Conservation (phyloP, 2,888 invertebrate genomes). For the Sussaba pulchella region DNA sequence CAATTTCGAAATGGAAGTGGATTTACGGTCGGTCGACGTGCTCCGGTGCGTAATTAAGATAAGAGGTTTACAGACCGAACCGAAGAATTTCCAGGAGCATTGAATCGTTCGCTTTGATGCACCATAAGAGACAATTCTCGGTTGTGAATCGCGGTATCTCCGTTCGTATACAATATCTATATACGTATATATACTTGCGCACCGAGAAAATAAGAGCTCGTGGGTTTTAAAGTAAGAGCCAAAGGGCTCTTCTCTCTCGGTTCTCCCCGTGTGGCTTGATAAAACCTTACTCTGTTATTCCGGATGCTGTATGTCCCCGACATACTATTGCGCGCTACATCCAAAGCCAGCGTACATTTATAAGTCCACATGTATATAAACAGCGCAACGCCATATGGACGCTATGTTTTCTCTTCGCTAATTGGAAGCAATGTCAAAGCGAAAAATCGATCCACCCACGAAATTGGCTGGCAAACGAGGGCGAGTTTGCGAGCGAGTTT, state of each 20-base stretch:
- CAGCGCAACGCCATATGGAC: constrained; percentile 20
- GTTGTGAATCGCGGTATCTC: constrained; percentile 31
- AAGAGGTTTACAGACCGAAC: constrained; percentile 49
- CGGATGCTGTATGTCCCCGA: constrained; percentile 35
- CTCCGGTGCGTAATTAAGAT: constrained; percentile 63
- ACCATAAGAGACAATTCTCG: constrained; percentile 62
- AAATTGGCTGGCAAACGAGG: constrained; percentile 67
- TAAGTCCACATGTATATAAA: constrained; percentile 1
- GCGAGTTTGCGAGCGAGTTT: constrained; percentile 38
- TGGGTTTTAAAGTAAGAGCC: constrained; percentile 61
- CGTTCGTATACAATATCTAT: constrained; percentile 6
- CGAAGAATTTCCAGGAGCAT: constrained; percentile 64
- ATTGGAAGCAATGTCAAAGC: constrained; percentile 68
- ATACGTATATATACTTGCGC: constrained; percentile 24
- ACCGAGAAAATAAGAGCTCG: constrained; percentile 59
- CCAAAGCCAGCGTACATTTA: too few species aligned
- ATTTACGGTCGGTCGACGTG: constrained; percentile 38
- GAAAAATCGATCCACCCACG: constrained; percentile 68
- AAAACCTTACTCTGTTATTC: constrained; percentile 53
- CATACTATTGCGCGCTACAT: not conserved
- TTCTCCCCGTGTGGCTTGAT: constrained; percentile 46
- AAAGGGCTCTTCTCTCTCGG: constrained; percentile 52
- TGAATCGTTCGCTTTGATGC: constrained; percentile 66
- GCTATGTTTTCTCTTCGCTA: constrained; percentile 61
- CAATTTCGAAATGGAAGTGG: not conserved